Evolutionary conservation across 2,888 invertebrate species (phyloP), one percentile per base, ranked within the genome.

Genomic region (Caenorhabditis macrosperma): DNA sequence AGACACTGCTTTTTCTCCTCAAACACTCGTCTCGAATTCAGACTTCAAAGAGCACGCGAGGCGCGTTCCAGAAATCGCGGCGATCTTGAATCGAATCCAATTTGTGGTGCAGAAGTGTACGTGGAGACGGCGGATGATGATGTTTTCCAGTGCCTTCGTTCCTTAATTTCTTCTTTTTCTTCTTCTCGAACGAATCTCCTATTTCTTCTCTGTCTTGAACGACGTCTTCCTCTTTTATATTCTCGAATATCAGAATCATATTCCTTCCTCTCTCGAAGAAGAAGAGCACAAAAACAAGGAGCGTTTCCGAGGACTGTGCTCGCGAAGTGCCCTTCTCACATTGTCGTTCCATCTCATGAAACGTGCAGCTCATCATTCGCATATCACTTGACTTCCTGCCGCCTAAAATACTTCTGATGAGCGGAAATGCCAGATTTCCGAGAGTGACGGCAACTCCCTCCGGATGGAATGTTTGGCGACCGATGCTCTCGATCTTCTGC

Each of bases 351-450:
- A n/a, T n/a, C n/a, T n/a, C n/a, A n/a, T n/a, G n/a, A n/a, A n/a
- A n/a, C n/a, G n/a, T n/a, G n/a, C n/a, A n/a, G n/a, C n/a, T n/a
- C n/a, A n/a, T n/a, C n/a, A n/a, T n/a, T n/a, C n/a, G n/a, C n/a
- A n/a, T n/a, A n/a, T n/a, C n/a, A n/a, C 2, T 12, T 12, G 12
- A 28, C 26, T 52, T 48, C 30, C 44, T 17, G 44, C 2, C 20
- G 4, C 17, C 5, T 17, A 44, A 69, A 69, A 61, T 50, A 69
- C 41, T 38, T 15, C 35, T 17, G 3, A 20, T 7, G 9, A 12
- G n/a, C 69, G 69, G 69, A 69, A 60, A 69, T 44, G 15, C 28
- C 41, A 41, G 17, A 69, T 69, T 69, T 69, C 68, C 68, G 33
- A 7, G 5, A 26, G n/a, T 69, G 68, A 60, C 26, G 68, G 33